These are phyloP conservation scores for Astyanax mexicanus DNA, from an alignment of 2,797 vertebrate species.

Conservation along the genomic window DNA sequence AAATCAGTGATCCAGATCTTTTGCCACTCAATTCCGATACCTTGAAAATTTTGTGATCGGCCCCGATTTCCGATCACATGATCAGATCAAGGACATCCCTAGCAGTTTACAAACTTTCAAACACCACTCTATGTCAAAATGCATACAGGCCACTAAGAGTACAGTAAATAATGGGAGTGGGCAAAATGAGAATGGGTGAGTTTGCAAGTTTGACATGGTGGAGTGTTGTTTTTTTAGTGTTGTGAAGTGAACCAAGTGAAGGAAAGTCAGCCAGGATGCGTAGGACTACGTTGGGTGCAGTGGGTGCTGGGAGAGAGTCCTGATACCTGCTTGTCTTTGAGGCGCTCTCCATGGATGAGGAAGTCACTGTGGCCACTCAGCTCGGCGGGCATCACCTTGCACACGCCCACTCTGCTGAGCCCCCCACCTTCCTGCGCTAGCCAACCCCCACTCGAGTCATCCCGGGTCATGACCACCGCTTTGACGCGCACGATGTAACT, in stretches of 20 bases:
- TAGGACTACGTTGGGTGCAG: no score
- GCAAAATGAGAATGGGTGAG: no score
- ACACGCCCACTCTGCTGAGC: constrained; percentile 95
- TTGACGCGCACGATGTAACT: constrained; percentile 99
- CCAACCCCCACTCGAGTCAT: constrained; percentile 99
- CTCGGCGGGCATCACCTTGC: constrained; percentile 90
- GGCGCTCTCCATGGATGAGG: constrained; percentile 96
- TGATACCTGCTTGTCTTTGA: constrained; percentile 96
- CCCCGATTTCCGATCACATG: no score
- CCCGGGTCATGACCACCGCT: constrained; percentile 99
- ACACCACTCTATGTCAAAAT: background rate
- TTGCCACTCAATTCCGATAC: no score
- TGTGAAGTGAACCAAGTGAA: background rate
- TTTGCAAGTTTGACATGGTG: background rate
- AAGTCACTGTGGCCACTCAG: constrained; percentile 86
- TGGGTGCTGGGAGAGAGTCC: no score
- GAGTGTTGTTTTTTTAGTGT: background rate
- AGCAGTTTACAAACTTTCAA: no score
- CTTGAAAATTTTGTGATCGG: no score
- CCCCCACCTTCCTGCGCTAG: constrained; percentile 97
- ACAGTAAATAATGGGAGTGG: background rate
- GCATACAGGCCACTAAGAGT: background rate
- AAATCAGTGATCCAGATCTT: no score
- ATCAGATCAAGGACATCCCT: no score
- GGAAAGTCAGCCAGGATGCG: no score